Evolutionary conservation across 1,140 invertebrate species (phyloP).

Genomic region (Galendromus occidentalis): DNA sequence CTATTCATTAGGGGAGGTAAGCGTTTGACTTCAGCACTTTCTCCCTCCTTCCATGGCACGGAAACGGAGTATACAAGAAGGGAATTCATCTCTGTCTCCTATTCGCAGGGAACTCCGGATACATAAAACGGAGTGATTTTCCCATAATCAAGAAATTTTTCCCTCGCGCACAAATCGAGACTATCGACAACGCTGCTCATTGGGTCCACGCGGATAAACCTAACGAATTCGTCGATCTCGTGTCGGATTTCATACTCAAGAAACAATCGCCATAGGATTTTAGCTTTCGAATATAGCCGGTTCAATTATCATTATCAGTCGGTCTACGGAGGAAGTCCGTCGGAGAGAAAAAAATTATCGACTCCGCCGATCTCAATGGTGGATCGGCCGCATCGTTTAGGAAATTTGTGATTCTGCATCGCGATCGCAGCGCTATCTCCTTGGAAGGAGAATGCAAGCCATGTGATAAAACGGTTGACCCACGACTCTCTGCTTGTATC

Average conservation of each 20-base stretch:
- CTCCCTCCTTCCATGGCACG: neutral
- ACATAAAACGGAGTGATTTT: slow-evolving; percentile 41
- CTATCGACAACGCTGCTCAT: slow-evolving; percentile 59
- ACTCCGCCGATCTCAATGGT: too few relatives aligned
- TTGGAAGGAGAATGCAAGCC: too few relatives aligned
- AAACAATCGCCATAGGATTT: neutral
- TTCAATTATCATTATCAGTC: too few relatives aligned
- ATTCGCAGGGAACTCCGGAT: slow-evolving; percentile 17
- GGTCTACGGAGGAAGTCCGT: too few relatives aligned
- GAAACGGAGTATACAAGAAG: neutral
- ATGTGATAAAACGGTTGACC: too few relatives aligned
- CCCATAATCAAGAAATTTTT: slow-evolving; percentile 48
- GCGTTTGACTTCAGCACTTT: slow-evolving; percentile 29
- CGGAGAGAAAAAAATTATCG: too few relatives aligned
- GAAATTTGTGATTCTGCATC: too few relatives aligned
- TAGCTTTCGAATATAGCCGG: too few relatives aligned
- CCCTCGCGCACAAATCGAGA: slow-evolving; percentile 47
- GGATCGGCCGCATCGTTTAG: too few relatives aligned
- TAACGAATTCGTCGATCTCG: slow-evolving; percentile 43
- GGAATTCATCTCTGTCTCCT: slow-evolving; percentile 15
- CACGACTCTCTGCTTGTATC: too few relatives aligned
- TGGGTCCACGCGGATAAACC: slow-evolving; percentile 83
- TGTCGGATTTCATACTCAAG: slow-evolving; percentile 25
- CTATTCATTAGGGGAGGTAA: slow-evolving; percentile 58
- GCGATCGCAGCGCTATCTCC: too few relatives aligned